Base-by-base conservation (phyloP, 1,140 invertebrate species). In the Drosophila sp. region DNA sequence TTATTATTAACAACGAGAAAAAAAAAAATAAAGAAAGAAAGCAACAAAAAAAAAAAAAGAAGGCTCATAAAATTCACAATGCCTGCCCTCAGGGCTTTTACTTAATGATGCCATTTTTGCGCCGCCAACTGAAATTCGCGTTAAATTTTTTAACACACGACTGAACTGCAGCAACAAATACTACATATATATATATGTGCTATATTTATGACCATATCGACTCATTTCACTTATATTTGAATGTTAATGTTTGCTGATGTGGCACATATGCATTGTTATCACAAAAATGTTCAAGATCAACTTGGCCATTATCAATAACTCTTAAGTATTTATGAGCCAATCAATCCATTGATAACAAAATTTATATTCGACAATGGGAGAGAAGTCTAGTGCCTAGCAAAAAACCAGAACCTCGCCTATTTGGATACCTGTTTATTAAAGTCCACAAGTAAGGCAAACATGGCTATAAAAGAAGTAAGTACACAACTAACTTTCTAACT, bases 21-120 rank as follows among this genome's bases (percentile, higher is more conserved):
- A 72, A 62, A 30, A 23, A 62, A 38, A 40, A 17, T 17, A 17
- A 17, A 62, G 23, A 30, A 33, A 41, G 23, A 60, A 23, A 27
- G 27, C 25, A 11, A 23, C 11, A 58, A 11, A 60, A 23, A 60
- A 58, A 60, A 58, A 75, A 74, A 79, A 75, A 87, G 84, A 90
- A 90, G 85, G 84, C 84, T 90, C 84, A 90, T 89, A 89, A 89
- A 89, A 89, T 90, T 89, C 81, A 84, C 84, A 89, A 89, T 90
- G 84, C 87, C 63, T 78, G 80, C 68, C 84, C 71, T 66, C 4
- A n/a, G 71, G 84, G 68, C 66, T 89, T 90, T 89, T 89, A 89
- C 84, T 89, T 89, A 89, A 89, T 89, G 84, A 89, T 89, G 84
- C 84, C 85, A 89, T 89, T 89, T 89, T 89, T 89, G 80, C 77